Conservation (phyloP, 2,113 vertebrate genomes). For the Xenotilapia flavipinnis region DNA sequence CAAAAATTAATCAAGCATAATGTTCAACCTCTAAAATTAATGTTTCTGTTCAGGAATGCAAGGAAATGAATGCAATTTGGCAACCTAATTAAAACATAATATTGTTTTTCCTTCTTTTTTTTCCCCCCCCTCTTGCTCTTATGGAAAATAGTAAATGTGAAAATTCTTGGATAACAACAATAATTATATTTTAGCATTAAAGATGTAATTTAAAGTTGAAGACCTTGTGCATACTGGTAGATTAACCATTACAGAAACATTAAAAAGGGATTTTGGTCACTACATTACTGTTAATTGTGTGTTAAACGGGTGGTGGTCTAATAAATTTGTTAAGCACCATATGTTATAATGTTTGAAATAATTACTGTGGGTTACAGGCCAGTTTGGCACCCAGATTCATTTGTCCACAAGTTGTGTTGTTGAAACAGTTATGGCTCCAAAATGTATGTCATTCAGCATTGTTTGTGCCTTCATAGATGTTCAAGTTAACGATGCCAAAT, state of each 20-base stretch:
- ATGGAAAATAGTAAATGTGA: background rate
- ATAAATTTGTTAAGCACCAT: background rate
- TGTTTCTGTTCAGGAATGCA: background rate
- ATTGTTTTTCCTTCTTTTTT: background rate
- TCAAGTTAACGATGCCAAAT: background rate
- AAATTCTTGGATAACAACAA: background rate
- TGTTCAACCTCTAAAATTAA: background rate
- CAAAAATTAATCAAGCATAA: background rate
- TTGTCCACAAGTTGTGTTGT: background rate
- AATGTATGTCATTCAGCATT: background rate
- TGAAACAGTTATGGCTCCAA: background rate
- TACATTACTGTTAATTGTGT: background rate
- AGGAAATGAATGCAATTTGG: background rate
- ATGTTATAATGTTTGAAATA: background rate
- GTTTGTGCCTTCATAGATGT: background rate
- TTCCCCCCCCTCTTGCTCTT: accelerated
- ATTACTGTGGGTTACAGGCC: background rate
- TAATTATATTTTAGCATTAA: background rate
- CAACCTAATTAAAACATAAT: background rate
- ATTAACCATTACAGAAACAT: background rate
- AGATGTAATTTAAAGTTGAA: background rate
- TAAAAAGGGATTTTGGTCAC: background rate
- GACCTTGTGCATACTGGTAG: background rate
- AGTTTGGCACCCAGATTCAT: background rate
- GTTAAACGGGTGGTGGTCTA: background rate